A percentile compares a stretch with the other conserved stretches of the same genome.
Conservation (phyloP, 2,888 invertebrate genomes). For the Diabrotica balteata region DNA sequence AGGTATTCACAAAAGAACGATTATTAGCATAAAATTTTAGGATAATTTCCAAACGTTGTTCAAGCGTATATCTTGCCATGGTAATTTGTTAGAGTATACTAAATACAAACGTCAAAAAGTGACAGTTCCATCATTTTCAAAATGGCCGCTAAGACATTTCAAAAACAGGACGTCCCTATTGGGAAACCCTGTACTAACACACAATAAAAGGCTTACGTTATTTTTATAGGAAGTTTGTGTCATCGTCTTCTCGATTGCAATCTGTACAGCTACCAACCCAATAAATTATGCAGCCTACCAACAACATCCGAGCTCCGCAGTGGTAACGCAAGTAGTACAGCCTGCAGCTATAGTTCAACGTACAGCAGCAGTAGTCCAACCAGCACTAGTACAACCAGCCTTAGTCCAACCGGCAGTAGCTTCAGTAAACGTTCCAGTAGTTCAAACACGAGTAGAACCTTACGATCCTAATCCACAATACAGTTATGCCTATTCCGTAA, state of each 20-base stretch:
- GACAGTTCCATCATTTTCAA: too few species aligned
- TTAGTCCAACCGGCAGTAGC: conserved; percentile 38
- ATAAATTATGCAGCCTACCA: conserved; percentile 47
- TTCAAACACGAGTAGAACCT: conserved; percentile 52
- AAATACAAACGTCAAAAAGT: too few species aligned
- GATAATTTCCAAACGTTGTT: too few species aligned
- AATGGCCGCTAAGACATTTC: too few species aligned
- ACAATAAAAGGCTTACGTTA: background rate
- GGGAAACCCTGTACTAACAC: too few species aligned
- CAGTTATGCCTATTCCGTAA: conserved; percentile 56
- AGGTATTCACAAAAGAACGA: too few species aligned
- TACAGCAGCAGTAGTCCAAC: conserved; percentile 26
- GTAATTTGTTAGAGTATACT: too few species aligned
- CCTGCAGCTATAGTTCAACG: conserved; percentile 16
- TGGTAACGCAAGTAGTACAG: conserved; percentile 26
- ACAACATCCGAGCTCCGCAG: conserved; percentile 44
- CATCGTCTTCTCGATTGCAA: conserved; percentile 3
- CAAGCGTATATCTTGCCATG: too few species aligned
- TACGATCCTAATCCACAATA: conserved; percentile 57
- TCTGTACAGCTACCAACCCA: conserved; percentile 16
- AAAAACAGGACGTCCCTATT: too few species aligned
- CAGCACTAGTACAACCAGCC: conserved; percentile 9
- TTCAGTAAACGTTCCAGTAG: conserved; percentile 42
- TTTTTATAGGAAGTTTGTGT: conserved; percentile 19
- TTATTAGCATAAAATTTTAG: too few species aligned